A percentile compares a stretch with the other conserved stretches of the same genome.
Conservation (phyloP, 2,113 vertebrate species). For the Chloropsis hardwickii region DNA sequence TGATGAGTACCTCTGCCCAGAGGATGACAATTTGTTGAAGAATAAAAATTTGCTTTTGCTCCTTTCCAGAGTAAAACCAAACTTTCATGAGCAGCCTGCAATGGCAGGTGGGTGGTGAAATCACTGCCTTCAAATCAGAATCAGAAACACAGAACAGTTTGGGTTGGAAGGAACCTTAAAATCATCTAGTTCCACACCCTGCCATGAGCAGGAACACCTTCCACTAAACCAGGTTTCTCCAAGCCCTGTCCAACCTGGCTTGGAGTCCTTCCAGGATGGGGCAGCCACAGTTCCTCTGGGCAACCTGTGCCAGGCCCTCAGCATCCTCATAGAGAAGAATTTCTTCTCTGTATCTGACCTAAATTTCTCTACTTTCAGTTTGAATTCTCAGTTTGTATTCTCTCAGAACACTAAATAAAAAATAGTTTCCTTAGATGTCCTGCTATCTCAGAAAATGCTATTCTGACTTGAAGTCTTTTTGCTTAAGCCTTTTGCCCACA, state of each 20-base stretch:
- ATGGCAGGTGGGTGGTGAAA: neutral
- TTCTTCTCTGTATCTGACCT: neutral
- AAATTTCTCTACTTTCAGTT: neutral
- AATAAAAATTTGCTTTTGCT: neutral
- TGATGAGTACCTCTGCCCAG: neutral
- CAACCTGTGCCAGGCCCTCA: neutral
- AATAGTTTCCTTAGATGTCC: neutral
- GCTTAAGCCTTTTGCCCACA: neutral
- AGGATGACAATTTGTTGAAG: neutral
- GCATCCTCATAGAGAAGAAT: neutral
- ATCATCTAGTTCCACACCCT: neutral
- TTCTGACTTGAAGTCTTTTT: neutral
- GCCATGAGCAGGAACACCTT: neutral
- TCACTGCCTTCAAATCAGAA: neutral
- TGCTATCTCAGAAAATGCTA: neutral
- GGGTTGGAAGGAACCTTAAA: neutral
- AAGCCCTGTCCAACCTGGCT: neutral
- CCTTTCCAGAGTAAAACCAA: neutral
- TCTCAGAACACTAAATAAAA: neutral
- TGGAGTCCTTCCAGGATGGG: neutral
- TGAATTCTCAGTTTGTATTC: neutral
- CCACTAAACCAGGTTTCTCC: neutral
- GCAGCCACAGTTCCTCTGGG: neutral
- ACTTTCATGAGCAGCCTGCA: neutral
- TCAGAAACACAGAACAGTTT: neutral